Evolutionary conservation across 2,113 vertebrate genomes (phyloP), one percentile per base, ranked within the genome.

Genomic region (Gobio gobio): DNA sequence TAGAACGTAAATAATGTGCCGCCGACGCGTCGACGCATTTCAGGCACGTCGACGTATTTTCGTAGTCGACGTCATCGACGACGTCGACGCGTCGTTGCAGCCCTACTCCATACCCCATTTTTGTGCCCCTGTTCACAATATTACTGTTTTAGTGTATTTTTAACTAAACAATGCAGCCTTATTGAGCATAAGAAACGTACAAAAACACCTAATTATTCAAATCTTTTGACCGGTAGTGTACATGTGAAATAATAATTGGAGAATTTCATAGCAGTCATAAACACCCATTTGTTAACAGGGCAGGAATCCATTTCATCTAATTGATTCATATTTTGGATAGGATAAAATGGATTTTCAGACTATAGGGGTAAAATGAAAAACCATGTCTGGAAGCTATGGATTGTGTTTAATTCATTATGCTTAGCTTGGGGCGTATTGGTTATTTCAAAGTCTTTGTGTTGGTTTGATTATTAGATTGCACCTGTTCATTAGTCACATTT

Each of bases 401-500:
- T 81, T 14, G 12, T 64, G 29, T 84, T 74, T 45, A 56, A 18
- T 75, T 51, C 33, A 36, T 24, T 33, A 56, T 4, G 16, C 76
- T 86, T 61, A 49, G 63, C 78, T 84, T n/a, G 66, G 29, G 83
- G 78, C 45, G 79, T 63, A 36, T 61, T 68, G 40, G 56, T 78
- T 73, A 70, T 74, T 36, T 33, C 63, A 68, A 54, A 68, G 79
- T 63, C 61, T n/a, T 68, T 82, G 79, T 79, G 58, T 33, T 51
- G 43, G 45, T 26, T 68, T 81, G 16, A 61, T 84, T 47, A 68
- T 68, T 80, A 84, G 40, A 79, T 14, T 29, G 47, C 64, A 80
- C 82, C 82, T 83, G 73, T 33, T 66, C 59, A 81, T 80, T 73
- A 54, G 63, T 84, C 54, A 75, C 63, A 73, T 70, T 56, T 22